phyloP scores from a whole-genome alignment of 2,797 vertebrate species.

The Adrianichthys oophorus region DNA sequence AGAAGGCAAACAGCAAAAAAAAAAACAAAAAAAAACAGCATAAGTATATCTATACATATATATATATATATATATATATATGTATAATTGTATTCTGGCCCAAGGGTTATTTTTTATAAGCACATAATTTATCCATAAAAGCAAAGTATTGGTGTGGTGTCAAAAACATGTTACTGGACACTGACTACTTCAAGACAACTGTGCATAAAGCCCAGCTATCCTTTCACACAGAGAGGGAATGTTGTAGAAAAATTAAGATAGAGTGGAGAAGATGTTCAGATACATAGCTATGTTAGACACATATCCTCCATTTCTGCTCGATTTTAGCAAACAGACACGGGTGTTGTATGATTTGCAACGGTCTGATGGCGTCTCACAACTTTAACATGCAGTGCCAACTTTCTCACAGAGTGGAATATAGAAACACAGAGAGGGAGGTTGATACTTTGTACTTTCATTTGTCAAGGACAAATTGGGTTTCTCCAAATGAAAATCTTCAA shows the following conservation, averaged over 20 bases:
- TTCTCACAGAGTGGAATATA: constrained; percentile 68
- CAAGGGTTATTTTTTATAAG: constrained; percentile 76
- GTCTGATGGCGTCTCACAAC: constrained; percentile 49
- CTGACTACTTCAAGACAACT: constrained; percentile 65
- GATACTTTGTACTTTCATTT: constrained; percentile 45
- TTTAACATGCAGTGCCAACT: constrained; percentile 51
- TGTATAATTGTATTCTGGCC: constrained; percentile 44
- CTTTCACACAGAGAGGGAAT: constrained; percentile 50
- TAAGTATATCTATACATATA: neutral
- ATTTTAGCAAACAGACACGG: constrained; percentile 59
- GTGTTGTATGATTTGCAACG: constrained; percentile 64
- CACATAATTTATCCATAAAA: constrained; percentile 76
- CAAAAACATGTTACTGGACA: constrained; percentile 69
- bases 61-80: no score
- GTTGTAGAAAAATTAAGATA: constrained; percentile 36
- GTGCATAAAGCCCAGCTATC: constrained; percentile 48
- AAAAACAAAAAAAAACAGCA: constrained; percentile 18
- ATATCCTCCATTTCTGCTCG: constrained; percentile 51
- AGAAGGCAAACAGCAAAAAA: constrained; percentile 21
- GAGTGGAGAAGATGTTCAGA: constrained; percentile 44
- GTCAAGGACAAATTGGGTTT: constrained; percentile 53
- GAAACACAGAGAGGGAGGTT: constrained; percentile 48
- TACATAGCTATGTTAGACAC: constrained; percentile 64
- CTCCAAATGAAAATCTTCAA: constrained; percentile 35
- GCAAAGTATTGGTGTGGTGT: constrained; percentile 79